phyloP scores from a whole-genome alignment of 2,113 vertebrate species.

The Calyptommatus sinebrachiatus region DNA sequence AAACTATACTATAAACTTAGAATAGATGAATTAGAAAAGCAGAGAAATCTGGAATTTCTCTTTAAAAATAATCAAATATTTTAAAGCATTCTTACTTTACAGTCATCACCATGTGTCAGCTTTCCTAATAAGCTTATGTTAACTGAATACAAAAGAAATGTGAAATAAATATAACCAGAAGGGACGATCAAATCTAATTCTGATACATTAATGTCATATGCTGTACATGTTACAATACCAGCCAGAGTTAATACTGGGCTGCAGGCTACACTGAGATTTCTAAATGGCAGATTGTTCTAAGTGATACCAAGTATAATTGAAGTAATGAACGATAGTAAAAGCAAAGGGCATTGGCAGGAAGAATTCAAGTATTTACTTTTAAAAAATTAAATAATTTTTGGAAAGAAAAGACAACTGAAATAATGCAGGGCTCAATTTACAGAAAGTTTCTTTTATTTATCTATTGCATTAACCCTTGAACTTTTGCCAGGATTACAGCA shows the following conservation, averaged over 20 bases:
- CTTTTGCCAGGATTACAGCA: slow-evolving; percentile 80
- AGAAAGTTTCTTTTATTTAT: slow-evolving; percentile 86
- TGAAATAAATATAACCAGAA: slow-evolving; percentile 93
- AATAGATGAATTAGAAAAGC: slow-evolving; percentile 60
- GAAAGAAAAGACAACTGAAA: slow-evolving; percentile 81
- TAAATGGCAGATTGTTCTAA: slow-evolving; percentile 82
- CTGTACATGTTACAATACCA: slow-evolving; percentile 83
- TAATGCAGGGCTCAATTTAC: slow-evolving; percentile 83
- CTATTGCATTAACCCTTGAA: slow-evolving; percentile 84
- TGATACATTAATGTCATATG: slow-evolving; percentile 93
- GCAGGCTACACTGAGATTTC: slow-evolving; percentile 81
- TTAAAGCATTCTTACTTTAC: slow-evolving; percentile 82
- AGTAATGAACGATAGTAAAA: slow-evolving; percentile 84
- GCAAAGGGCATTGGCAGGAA: slow-evolving; percentile 82
- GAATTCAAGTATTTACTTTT: slow-evolving; percentile 85
- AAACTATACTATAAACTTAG: slow-evolving; percentile 46
- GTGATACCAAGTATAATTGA: slow-evolving; percentile 82
- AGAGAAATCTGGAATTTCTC: slow-evolving; percentile 72
- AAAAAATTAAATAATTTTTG: slow-evolving; percentile 82
- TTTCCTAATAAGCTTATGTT: slow-evolving; percentile 82
- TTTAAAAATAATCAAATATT: slow-evolving; percentile 72
- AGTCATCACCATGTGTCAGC: slow-evolving; percentile 79
- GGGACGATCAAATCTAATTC: slow-evolving; percentile 93
- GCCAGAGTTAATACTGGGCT: slow-evolving; percentile 82
- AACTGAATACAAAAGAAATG: slow-evolving; percentile 93